Percentiles rank a stretch among this genome's conserved stretches.
phyloP scores from a whole-genome alignment of 2,797 vertebrate genomes.

The Myotis daubentonii region DNA sequence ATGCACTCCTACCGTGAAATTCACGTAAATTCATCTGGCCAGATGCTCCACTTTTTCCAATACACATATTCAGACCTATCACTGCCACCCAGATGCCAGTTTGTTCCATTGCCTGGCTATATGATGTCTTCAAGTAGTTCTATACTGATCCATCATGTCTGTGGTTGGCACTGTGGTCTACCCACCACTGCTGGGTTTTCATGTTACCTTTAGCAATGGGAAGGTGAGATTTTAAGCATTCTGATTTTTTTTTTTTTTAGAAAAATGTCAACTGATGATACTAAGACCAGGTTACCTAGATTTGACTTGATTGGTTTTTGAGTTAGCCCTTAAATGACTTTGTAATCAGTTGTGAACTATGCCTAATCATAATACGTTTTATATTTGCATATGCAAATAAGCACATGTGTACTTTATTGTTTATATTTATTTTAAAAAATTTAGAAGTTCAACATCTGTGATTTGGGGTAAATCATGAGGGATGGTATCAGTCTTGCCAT shows the following conservation, averaged over 20 bases:
- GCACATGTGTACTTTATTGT: background rate
- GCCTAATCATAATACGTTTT: constrained; percentile 7
- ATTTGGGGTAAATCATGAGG: constrained; percentile 42
- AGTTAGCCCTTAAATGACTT: constrained; percentile 20
- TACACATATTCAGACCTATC: background rate
- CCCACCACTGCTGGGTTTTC: background rate
- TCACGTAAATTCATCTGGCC: background rate
- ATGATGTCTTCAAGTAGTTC: background rate
- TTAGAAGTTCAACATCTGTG: constrained; percentile 29
- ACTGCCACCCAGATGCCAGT: background rate
- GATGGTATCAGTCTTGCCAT: background rate
- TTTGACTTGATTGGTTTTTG: constrained; percentile 29
- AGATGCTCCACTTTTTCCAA: background rate
- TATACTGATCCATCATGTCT: background rate
- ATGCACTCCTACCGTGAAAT: background rate
- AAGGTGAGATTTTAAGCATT: constrained; percentile 1
- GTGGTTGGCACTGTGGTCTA: background rate
- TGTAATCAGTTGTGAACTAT: constrained; percentile 39
- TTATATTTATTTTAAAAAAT: constrained; percentile 18
- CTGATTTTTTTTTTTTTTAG: background rate
- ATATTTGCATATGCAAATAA: constrained; percentile 20
- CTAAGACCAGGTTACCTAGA: background rate
- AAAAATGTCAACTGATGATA: background rate
- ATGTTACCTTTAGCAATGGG: background rate
- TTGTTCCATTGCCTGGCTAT: background rate